Conservation (phyloP, 2,888 invertebrate species). For the Argyresthia albistria region DNA sequence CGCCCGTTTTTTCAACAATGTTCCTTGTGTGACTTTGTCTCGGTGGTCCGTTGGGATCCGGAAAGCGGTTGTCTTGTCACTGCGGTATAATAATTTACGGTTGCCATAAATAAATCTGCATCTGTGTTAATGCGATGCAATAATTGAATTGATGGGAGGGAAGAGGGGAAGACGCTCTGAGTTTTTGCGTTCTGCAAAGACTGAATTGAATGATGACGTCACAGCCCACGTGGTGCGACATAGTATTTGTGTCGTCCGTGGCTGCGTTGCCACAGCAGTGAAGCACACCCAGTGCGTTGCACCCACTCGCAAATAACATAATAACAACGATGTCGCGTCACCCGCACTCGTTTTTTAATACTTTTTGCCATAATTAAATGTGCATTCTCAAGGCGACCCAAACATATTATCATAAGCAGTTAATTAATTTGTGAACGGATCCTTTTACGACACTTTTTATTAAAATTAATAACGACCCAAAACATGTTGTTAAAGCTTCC, state of each 20-base stretch:
- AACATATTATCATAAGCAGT: slow-evolving; percentile 54
- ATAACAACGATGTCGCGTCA: slow-evolving; percentile 34
- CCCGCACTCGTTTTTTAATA: slow-evolving; percentile 37
- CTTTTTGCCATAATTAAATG: slow-evolving; percentile 52
- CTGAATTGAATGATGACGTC: neutral
- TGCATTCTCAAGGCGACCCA: slow-evolving; percentile 37
- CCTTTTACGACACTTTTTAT: slow-evolving; percentile 38
- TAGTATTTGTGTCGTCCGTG: neutral
- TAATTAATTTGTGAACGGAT: slow-evolving; percentile 55
- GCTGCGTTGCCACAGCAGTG: too few relatives aligned
- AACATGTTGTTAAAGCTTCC: slow-evolving; percentile 4
- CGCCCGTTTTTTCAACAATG: slow-evolving; percentile 56
- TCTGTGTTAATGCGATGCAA: too few relatives aligned
- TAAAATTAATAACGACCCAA: slow-evolving; percentile 26
- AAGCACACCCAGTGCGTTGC: slow-evolving; percentile 27
- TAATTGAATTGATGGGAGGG: too few relatives aligned
- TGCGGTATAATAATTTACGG: slow-evolving; percentile 6
- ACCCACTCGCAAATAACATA: slow-evolving; percentile 58
- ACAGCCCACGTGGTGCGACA: neutral
- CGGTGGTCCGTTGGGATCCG: slow-evolving; percentile 52
- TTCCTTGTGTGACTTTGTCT: slow-evolving; percentile 61
- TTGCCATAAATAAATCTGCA: too few relatives aligned
- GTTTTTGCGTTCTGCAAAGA: too few relatives aligned
- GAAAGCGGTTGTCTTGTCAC: slow-evolving; percentile 32
- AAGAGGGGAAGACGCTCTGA: too few relatives aligned